Base-by-base conservation (phyloP, 2,113 vertebrate species). In the Tragelaphus strepsiceros region DNA sequence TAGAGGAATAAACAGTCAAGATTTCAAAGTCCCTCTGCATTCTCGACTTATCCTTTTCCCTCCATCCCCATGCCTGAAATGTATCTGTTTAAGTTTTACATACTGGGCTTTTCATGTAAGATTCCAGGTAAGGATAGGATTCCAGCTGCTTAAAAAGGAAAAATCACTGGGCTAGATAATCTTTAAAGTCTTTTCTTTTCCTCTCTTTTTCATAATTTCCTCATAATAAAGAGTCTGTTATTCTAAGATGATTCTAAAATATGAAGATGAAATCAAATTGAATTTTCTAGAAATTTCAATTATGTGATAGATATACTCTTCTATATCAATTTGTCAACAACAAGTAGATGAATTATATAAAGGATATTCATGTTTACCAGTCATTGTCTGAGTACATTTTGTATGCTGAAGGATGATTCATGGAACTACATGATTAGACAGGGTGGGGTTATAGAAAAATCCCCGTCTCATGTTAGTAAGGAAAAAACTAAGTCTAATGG, bases 231-330 rank as follows among this genome's bases (percentile, higher is more conserved):
- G 61, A 64, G 17, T 62, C 7, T 80, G 10, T 96, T 93, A 64
- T 87, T 89, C 30, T 90, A 46, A 94, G 28, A 28, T 86, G 32
- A 24, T 21, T 97, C 22, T 94, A 88, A 93, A 96, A 96, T 95
- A 92, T 87, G 81, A 93, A 91, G 21, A 91, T 77, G 61, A 95
- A 92, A 74, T 86, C 0, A 64, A 85, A 32, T 90, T 84, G 28
- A 78, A 61, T 74, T 88, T 62, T 94, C 46, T 81, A 86, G 78
- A 86, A 86, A 61, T 61, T 86, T 77, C 83, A 92, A 32, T 94
- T 58, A 89, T 59, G 71, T 91, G 24, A 56, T 35, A 85, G 64
- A 87, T 91, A 84, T 8, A 67, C 24, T 96, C 32, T 80, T 92
- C 19, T 10, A 51, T 51, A 86, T 95, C 85, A 15, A 61, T 26